phyloP scores from a whole-genome alignment of 2,113 vertebrate genomes.

The Plecotus auritus region DNA sequence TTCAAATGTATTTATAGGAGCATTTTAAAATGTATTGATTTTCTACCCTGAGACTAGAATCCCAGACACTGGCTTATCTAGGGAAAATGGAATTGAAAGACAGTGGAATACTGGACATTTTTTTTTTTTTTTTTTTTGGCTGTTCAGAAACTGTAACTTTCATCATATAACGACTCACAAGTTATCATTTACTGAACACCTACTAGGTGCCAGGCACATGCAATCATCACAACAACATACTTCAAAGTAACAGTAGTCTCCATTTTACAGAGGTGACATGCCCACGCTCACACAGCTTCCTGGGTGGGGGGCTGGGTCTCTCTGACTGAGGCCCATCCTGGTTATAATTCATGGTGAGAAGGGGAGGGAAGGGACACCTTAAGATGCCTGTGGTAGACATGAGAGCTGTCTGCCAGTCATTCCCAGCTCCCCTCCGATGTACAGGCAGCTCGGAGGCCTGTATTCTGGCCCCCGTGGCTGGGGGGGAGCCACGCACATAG shows the following conservation, averaged over 20 bases:
- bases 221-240: not conserved
- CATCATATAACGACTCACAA: not conserved
- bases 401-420: not conserved
- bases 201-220: not conserved
- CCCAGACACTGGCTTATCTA: not conserved
- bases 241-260: not conserved
- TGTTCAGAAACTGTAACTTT: not conserved
- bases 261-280: not conserved
- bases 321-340: not conserved
- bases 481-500: not conserved
- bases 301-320: no score
- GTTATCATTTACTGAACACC: not conserved
- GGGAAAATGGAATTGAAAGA: not conserved
- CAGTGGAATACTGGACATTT: not conserved
- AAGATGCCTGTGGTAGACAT: not conserved
- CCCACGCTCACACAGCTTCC: not conserved
- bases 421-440: not conserved
- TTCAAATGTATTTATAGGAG: not conserved
- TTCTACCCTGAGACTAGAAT: not conserved
- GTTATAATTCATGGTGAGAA: not conserved
- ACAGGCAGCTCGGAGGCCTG: not conserved
- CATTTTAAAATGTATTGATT: not conserved
- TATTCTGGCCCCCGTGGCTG: not conserved
- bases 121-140: not conserved
- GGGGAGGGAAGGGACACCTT: no score